Conservation (phyloP, 2,888 invertebrate genomes). For the Melikaiella ostensackeni region DNA sequence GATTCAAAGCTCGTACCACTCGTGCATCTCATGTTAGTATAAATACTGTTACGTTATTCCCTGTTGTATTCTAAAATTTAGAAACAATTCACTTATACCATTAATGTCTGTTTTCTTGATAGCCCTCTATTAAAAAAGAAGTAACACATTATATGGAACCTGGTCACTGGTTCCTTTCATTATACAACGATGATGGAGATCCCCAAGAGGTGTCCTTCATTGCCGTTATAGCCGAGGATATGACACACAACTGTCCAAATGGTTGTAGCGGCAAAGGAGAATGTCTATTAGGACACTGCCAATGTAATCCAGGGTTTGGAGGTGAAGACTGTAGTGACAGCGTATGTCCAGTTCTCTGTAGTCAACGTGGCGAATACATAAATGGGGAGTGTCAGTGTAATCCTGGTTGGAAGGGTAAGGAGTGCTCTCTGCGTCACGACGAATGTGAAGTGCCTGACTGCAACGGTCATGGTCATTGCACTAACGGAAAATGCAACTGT, state of each 20-base stretch:
- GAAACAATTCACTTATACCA: conserved; percentile 4
- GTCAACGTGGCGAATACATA: conserved; percentile 97
- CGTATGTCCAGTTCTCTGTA: conserved; percentile 97
- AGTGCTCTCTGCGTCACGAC: conserved; percentile 95
- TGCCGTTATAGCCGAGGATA: conserved; percentile 91
- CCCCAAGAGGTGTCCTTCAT: conserved; percentile 92
- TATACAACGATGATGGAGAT: conserved; percentile 97
- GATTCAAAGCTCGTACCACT: conserved; percentile 91
- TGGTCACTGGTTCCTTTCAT: conserved; percentile 96
- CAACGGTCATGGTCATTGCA: conserved; percentile 97
- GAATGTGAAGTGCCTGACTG: conserved; percentile 98
- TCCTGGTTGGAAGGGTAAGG: conserved; percentile 98
- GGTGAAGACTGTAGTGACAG: conserved; percentile 98
- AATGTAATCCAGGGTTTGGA: conserved; percentile 97
- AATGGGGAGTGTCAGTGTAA: conserved; percentile 98
- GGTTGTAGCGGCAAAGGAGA: conserved; percentile 98
- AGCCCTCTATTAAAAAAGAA: conserved; percentile 93
- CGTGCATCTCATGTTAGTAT: conserved; percentile 91
- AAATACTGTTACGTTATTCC: not conserved
- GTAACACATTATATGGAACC: conserved; percentile 97
- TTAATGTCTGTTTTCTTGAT: conserved; percentile 60
- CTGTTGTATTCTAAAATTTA: not conserved
- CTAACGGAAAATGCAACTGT: conserved; percentile 96
- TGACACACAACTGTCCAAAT: conserved; percentile 97
- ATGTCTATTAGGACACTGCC: conserved; percentile 96